Conservation (phyloP, 2,888 invertebrate species). For the Vandiemenella viatica region DNA sequence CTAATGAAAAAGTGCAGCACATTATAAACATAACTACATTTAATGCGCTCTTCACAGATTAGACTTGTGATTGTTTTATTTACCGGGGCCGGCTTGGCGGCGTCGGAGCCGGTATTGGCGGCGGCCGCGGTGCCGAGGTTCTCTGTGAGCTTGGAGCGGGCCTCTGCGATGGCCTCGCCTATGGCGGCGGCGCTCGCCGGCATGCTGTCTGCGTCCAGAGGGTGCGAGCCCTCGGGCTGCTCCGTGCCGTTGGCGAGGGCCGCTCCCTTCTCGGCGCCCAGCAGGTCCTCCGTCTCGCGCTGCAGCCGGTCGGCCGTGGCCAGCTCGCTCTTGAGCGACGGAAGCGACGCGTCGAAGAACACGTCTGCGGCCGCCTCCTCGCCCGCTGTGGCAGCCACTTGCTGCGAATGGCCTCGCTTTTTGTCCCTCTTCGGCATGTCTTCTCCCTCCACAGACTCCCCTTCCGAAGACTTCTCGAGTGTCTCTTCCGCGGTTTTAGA, state of each 20-base stretch:
- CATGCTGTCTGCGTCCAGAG: background rate
- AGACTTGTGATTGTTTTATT: no score
- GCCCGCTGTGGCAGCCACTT: background rate
- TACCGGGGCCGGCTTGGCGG: no score
- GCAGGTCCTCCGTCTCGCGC: background rate
- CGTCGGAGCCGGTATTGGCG: no score
- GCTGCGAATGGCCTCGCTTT: background rate
- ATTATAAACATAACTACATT: no score
- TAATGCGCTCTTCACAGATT: no score
- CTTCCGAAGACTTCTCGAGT: background rate
- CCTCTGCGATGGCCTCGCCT: constrained; percentile 15
- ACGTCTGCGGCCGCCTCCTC: background rate
- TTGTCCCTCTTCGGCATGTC: background rate
- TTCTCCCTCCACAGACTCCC: background rate
- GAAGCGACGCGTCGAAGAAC: background rate
- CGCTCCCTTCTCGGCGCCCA: background rate
- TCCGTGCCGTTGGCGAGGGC: background rate
- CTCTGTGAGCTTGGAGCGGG: constrained; percentile 11
- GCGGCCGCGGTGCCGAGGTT: constrained; percentile 4
- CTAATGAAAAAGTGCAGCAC: no score
- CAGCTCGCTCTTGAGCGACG: background rate
- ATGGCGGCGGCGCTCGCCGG: background rate
- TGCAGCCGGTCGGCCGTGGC: background rate
- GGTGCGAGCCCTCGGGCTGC: no score
- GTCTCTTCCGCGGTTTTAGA: background rate